Evolutionary conservation across 1,140 invertebrate species (phyloP), one percentile per base, ranked within the genome.

Genomic region (Drosophila lacertosa): DNA sequence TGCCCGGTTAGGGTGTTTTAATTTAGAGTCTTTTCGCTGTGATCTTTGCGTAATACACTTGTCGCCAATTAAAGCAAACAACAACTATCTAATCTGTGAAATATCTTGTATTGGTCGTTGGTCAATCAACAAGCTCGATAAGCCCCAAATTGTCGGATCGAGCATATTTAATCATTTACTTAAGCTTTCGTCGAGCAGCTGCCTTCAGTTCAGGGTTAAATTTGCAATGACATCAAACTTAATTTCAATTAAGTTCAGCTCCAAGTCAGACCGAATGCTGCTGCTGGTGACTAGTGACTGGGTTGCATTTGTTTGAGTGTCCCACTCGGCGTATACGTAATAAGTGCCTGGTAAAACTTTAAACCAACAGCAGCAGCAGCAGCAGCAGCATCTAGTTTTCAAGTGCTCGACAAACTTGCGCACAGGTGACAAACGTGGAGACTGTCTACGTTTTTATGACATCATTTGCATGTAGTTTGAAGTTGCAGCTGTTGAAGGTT

Each of bases 381-480:
- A 47, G 50, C 51, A 48, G 26, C 15, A 54, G 58, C 66, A 54
- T 51, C 35, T 59, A 59, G 47, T 47, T 53, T 53, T 59, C 53
- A 9, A 71, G 62, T 59, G 68, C 47, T 71, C 51, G 22, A 24
- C 60, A 70, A 70, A 70, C 60, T 70, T 57, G 29, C 33, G 29
- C 33, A 16, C 66, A 69, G 59, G 66, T 69, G 66, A 55, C 66
- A 63, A 54, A 26, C 66, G 33, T 32, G 54, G 24, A 57, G 13
- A 37, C 24, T 29, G 37, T 32, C 54, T 32, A 26, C 35, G n/a
- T 33, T 59, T 47, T 77, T 77, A 81, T 81, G 58, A 77, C 74
- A 86, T 74, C 72, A 86, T 84, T 86, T 86, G 82, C 82, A 88
- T 81, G 45, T 71, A 74, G 73, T 81, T 86, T 60, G 22, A 63